A percentile compares a stretch with the other conserved stretches of the same genome.
Conservation (phyloP, 1,140 invertebrate genomes). For the Platorchestia sp. region DNA sequence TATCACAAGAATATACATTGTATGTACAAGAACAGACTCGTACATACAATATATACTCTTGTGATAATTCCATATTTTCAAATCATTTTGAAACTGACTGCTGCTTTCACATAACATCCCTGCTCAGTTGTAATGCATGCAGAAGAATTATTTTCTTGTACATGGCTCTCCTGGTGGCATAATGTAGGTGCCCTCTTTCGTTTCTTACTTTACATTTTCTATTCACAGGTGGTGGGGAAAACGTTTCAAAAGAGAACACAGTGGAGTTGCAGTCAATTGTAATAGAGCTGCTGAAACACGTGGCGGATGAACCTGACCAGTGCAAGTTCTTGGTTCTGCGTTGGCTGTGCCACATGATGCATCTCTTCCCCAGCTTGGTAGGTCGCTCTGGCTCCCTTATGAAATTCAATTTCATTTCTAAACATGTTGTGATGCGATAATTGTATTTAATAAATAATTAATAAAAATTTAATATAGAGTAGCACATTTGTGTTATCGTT, state of each 20-base stretch:
- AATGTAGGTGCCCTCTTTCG: background rate
- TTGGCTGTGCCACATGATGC: constrained; percentile 91
- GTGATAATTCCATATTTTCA: too few relatives aligned
- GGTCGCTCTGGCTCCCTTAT: background rate
- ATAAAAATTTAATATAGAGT: too few relatives aligned
- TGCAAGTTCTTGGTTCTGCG: constrained; percentile 93
- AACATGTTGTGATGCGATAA: background rate
- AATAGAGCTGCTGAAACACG: constrained; percentile 85
- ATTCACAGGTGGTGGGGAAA: background rate
- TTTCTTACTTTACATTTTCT: background rate
- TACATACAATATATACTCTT: too few relatives aligned
- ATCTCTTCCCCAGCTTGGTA: constrained; percentile 44
- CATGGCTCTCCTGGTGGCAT: background rate
- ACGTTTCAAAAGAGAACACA: background rate
- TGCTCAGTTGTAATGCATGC: too few relatives aligned
- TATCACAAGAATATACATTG: too few relatives aligned
- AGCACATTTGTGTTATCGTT: too few relatives aligned
- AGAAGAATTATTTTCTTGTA: background rate
- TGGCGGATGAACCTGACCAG: constrained; percentile 88
- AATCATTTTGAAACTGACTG: too few relatives aligned
- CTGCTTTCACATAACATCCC: too few relatives aligned
- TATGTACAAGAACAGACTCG: too few relatives aligned
- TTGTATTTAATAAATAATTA: too few relatives aligned
- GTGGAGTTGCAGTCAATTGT: constrained; percentile 86
- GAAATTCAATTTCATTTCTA: background rate